Evolutionary conservation across 2,113 vertebrate species (phyloP).

Genomic region (Edolisoma coerulescens): DNA sequence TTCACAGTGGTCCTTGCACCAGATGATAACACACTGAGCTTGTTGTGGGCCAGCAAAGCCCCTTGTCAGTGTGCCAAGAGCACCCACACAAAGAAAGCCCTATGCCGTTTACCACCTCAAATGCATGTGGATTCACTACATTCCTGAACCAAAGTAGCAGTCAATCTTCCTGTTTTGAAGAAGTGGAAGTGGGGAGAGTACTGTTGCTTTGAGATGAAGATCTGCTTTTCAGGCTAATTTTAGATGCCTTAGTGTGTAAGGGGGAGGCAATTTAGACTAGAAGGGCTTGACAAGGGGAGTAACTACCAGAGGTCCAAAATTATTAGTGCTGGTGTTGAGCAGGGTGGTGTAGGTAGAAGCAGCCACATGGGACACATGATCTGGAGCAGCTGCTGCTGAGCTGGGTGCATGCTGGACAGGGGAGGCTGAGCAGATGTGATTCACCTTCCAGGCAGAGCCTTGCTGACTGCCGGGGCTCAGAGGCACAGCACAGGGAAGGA

Average conservation of each 20-base stretch:
- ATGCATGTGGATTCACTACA: neutral
- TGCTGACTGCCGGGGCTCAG: neutral
- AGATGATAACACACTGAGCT: fast-evolving
- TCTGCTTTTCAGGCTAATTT: neutral
- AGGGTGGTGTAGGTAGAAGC: neutral
- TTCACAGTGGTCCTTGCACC: neutral
- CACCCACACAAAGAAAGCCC: neutral
- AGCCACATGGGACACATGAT: fast-evolving
- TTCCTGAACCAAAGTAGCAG: neutral
- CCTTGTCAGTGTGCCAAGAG: neutral
- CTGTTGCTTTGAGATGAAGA: neutral
- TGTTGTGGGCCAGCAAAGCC: neutral
- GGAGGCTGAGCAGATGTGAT: neutral
- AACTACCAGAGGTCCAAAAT: neutral
- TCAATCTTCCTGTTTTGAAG: neutral
- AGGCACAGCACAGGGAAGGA: neutral
- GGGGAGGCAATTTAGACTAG: neutral
- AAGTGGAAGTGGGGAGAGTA: neutral
- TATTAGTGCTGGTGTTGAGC: neutral
- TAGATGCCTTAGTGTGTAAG: neutral
- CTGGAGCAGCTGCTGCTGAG: neutral
- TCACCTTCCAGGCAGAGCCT: neutral
- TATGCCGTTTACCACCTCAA: neutral
- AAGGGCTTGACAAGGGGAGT: neutral
- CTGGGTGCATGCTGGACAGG: neutral